A percentile compares a stretch with the other conserved stretches of the same genome.
These are phyloP conservation scores for Chrysemys picta DNA, from an alignment of 2,113 vertebrate species.

Conservation along the genomic window DNA sequence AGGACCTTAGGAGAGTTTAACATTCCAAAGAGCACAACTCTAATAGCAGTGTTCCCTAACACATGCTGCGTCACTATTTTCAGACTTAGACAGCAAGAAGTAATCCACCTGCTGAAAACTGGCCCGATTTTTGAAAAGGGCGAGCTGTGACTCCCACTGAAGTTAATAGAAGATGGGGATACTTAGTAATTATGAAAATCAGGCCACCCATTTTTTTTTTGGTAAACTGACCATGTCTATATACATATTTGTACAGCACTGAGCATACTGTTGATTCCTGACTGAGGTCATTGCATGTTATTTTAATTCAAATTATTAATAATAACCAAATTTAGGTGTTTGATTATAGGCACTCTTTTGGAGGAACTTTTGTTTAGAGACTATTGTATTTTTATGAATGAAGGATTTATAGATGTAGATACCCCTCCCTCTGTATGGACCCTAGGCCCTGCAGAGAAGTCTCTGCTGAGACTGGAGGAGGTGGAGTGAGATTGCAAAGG, in stretches of 20 bases:
- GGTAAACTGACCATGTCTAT: background rate
- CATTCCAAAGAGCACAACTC: background rate
- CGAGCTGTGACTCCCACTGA: background rate
- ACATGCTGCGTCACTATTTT: background rate
- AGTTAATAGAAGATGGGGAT: background rate
- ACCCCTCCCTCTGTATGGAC: background rate
- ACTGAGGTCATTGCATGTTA: background rate
- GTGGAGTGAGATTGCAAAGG: conserved; percentile 49
- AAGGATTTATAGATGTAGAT: background rate
- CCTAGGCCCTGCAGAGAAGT: conserved; percentile 54
- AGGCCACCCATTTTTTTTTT: background rate
- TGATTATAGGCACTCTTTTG: background rate
- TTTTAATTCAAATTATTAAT: background rate
- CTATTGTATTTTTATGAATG: background rate
- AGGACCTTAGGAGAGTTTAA: background rate
- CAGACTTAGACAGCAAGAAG: background rate
- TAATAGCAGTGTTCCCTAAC: background rate
- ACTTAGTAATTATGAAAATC: background rate
- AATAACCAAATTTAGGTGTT: background rate
- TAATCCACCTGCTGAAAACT: background rate
- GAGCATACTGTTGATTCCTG: background rate
- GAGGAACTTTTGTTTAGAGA: background rate
- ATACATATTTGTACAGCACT: background rate
- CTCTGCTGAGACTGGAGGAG: conserved; percentile 62
- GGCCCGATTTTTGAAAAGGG: background rate